Base-by-base conservation (phyloP, 2,797 vertebrate species). In the Perodicticus potto region DNA sequence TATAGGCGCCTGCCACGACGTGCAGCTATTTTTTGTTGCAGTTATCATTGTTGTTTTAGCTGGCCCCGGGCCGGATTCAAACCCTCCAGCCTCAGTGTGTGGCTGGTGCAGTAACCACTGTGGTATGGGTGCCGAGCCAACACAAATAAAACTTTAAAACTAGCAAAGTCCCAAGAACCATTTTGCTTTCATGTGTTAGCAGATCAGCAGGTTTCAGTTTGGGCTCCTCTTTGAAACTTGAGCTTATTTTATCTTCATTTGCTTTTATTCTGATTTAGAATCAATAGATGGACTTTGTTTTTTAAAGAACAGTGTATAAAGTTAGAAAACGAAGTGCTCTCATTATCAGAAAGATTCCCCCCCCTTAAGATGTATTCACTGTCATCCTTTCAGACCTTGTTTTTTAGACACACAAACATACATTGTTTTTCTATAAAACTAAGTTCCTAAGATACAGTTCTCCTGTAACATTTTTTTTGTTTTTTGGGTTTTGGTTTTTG, bases 181-280 rank as follows among this genome's bases (percentile, higher is more conserved):
- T 0, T 23, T n/a, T 45, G n/a, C 0, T 34, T 57, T 27, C 16
- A 0, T 20, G 10, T 12, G 53, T 20, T 9, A 19, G 59, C 76
- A 83, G 13, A 34, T 63, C 25, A 7, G 14, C 10, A 0, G 22
- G 34, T 32, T 67, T 59, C 40, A 2, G 8, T 49, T 40, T 25
- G 13, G 77, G 29, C 65, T 13, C 0, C 20, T 80, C 23, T 0
- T 0, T 49, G 57, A 49, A 14, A 7, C 10, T 2, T 6, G 8
- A 13, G 7, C 23, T 74, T 34, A 3, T 63, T 49, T 63, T 16
- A 22, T 32, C 29, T 85, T 16, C 7, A 11, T 22, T 17, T 3
- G 29, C 40, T 23, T 77, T 37, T 78, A 9, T 82, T 70, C 40
- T 37, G n/a, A 59, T 34, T 69, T 61, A 45, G 82, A 92, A 17